Evolutionary conservation across 1,140 invertebrate species (phyloP), one percentile per base, ranked within the genome.

Genomic region (Akabosia matsudoensis): DNA sequence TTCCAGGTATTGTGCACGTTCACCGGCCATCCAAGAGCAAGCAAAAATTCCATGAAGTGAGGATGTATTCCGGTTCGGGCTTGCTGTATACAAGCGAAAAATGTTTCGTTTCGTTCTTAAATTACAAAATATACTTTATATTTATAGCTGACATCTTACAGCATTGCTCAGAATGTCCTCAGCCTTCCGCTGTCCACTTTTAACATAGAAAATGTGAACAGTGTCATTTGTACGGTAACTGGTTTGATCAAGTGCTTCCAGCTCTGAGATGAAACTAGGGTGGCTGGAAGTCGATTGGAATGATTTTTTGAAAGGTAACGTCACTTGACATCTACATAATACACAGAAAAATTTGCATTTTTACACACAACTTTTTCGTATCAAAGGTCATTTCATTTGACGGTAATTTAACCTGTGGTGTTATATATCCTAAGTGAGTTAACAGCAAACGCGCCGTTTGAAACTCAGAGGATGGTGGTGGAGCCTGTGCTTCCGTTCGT

Each of bases 151-250:
- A 75, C 70, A 74, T 86, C 87, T 84, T 88, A 93, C 88, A 83
- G 90, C 91, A 88, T 97, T 98, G 22, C 87, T 87, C 16, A 98
- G 86, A 78, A 98, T 96, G 77, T 97, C 92, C 64, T 89, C 84
- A 0, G 90, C 86, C 70, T 85, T 85, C 76, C 88, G 90, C 85
- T 98, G 96, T 0, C 93, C 92, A 56, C 92, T 89, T 84, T 92
- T 91, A 0, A 96, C 94, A 84, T 98, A 99, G 86, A 98, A 97
- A 77, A 98, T 88, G 84, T 97, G 95, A 78, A 93, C 94, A 0
- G 97, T 98, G 83, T 98, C 95, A 82, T 91, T 91, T 4, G 93
- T 95, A 79, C 95, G 87, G 33, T 91, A 89, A 81, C 94, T 94
- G 76, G 93, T 91, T 52, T 88, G 88, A 85, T 96, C 94, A 52